Evolutionary conservation across 2,888 invertebrate species (phyloP), one percentile per base, ranked within the genome.

Genomic region (Caenorhabditis afra): DNA sequence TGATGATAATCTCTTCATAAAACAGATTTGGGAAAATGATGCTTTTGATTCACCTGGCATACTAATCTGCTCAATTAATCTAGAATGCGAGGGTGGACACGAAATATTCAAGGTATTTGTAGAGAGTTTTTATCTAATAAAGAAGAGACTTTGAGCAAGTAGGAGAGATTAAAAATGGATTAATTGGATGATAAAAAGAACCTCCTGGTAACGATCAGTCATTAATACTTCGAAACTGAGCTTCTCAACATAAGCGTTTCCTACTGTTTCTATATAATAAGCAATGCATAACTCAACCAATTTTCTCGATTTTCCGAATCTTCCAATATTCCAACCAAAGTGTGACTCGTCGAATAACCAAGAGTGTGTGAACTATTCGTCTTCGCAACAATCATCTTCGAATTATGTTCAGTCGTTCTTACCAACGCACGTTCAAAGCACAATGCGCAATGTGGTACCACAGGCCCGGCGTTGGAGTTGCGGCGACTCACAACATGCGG

Each of bases 51-150:
- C n/a, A n/a, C n/a, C n/a, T n/a, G n/a, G n/a, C n/a, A n/a, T n/a
- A n/a, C n/a, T 70, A 70, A 70, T 70, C 70, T 45, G n/a, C 45
- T 45, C 70, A 70, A 70, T 62, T 70, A 70, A 61, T 70, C 62
- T 70, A 45, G 10, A 44, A 58, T 70, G 52, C 47, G 70, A 62
- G 70, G 61, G 70, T 70, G 70, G 70, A 55, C 55, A 47, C 53
- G 55, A 47, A 70, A 70, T 50, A 59, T 37, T 41, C 29, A 68
- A 52, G 68, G 59, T 52, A 61, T 68, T 58, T 52, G 29, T 50
- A 68, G 53, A 58, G 52, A 59, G 52, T 44, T 52, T 65, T 44
- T 35, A 68, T 68, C 68, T 35, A 52, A 61, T 37, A 52, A 58
- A 47, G 66, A 57, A 53, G 50, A 41, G 29, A 44, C 11, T 53